These are phyloP conservation scores for Diploscapter pachys DNA, from an alignment of 1,140 invertebrate species.

Conservation along the genomic window DNA sequence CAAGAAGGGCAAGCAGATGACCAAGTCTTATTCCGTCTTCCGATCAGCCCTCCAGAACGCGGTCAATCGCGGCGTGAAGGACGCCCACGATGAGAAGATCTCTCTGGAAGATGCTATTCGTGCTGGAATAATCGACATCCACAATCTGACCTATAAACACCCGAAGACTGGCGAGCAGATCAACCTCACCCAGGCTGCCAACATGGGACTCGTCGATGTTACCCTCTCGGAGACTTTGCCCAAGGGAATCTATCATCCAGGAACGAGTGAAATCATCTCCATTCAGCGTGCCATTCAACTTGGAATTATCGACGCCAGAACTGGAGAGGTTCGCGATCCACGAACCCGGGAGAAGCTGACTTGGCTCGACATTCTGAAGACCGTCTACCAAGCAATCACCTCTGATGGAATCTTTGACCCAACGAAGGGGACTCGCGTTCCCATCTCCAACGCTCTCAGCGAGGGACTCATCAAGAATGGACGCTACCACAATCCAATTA, in stretches of 20 bases:
- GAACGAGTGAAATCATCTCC: slow-evolving; percentile 64
- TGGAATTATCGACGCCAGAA: slow-evolving; percentile 80
- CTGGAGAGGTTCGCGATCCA: slow-evolving; percentile 69
- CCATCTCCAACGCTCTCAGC: slow-evolving; percentile 80
- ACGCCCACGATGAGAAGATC: slow-evolving; percentile 52
- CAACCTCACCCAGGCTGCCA: slow-evolving; percentile 52
- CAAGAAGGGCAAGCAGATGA: slow-evolving; percentile 57
- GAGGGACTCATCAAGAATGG: slow-evolving; percentile 80
- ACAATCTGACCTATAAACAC: slow-evolving; percentile 47
- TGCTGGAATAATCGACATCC: slow-evolving; percentile 59
- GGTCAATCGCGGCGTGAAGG: slow-evolving; percentile 53
- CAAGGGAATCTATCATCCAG: slow-evolving; percentile 54
- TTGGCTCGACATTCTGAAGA: slow-evolving; percentile 55
- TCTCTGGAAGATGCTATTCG: slow-evolving; percentile 60
- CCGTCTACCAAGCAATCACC: slow-evolving; percentile 55
- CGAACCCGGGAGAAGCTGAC: slow-evolving; percentile 49
- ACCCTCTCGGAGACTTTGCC: slow-evolving; percentile 57
- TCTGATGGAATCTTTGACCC: slow-evolving; percentile 58
- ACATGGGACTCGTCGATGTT: slow-evolving; percentile 56
- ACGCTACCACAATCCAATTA: slow-evolving; percentile 77
- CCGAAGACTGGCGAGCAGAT: slow-evolving; percentile 50
- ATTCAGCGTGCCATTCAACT: slow-evolving; percentile 78
- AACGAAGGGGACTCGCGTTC: slow-evolving; percentile 77
- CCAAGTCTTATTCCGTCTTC: slow-evolving; percentile 54
- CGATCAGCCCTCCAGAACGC: slow-evolving; percentile 56